Evolutionary conservation across 2,113 vertebrate species (phyloP), one percentile per base, ranked within the genome.

Genomic region (Hipposideros armiger): DNA sequence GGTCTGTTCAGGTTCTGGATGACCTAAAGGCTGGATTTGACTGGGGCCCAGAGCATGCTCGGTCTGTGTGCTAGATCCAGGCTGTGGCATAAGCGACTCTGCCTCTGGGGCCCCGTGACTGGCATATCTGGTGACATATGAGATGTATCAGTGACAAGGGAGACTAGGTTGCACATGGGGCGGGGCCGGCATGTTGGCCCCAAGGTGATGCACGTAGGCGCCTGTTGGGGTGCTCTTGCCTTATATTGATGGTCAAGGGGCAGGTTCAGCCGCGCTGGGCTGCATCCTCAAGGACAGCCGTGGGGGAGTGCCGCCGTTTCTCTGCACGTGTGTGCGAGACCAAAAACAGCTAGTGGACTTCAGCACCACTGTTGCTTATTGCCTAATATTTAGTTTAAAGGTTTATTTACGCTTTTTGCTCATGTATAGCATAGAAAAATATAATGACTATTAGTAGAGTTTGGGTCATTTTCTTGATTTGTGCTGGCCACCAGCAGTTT

Each of bases 371-470:
- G 56, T 28, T 77, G 47, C 30, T 47, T 67, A 7, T 20, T 73
- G 52, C 22, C 54, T 22, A 14, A 10, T 28, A 24, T 45, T n/a
- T 47, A 8, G 17, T 7, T 40, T 20, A 7, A n/a, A 42, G 11
- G 14, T 4, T 7, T 24, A 8, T 32, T 2, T 67, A 2, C 11
- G 13, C 9, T 26, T 36, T 84, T 56, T 67, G 72, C 60, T n/a
- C 47, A 9, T 50, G 47, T 50, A 20, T 15, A 22, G 11, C 6
- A 28, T 14, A 60, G 28, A 15, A 26, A 1, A 4, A 32, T 1
- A 1, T 14, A 6, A 0, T 15, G 78, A 16, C 42, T 7, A 0
- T 22, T 5, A 11, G 14, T 5, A 11, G 14, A 11, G 4, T 0
- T 5, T 54, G 60, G 24, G 62, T 10, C 20, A 0, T 1, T 14